Evolutionary conservation across 2,888 invertebrate genomes (phyloP), one percentile per base, ranked within the genome.

Genomic region (Boloria euphrosyne): DNA sequence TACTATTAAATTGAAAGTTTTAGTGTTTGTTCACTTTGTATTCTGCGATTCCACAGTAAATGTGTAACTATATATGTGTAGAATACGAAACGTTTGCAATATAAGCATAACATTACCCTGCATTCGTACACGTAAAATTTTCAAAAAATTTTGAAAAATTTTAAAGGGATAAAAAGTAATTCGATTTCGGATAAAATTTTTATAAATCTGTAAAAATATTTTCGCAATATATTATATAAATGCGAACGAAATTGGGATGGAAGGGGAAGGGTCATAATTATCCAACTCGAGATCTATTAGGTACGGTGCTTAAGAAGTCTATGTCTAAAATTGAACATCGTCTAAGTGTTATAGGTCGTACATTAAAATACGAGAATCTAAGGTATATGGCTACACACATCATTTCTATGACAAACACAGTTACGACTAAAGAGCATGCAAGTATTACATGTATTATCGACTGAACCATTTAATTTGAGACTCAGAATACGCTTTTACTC

Each of bases 341-440:
- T 66, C 72, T 69, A 65, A 69, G 58, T 70, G 75, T 76, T 77
- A 76, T 84, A 87, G 87, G 86, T 84, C 86, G 77, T 78, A 80
- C 62, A 67, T 65, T 69, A 72, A 73, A 78, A 78, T 77, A 78
- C 79, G 73, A 80, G 77, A 79, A 78, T 80, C 80, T 84, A 84
- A 74, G 74, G 72, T 76, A 76, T 72, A 81, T 78, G 80, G 79
- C 87, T 88, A 89, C 84, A 85, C 80, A 87, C 82, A 83, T 78
- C 73, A 79, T 79, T 79, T 78, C 85, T 87, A 87, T 84, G 75
- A 86, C 81, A 81, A 77, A 86, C 84, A 87, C 83, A 81, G 77
- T 82, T 78, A 83, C 80, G 73, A 75, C 87, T 88, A 87, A 76
- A 80, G 78, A 83, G 78, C 89, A 89, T 87, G 87, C 87, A 87